phyloP scores from a whole-genome alignment of 2,888 invertebrate genomes.

The Diachrysia chrysitis region DNA sequence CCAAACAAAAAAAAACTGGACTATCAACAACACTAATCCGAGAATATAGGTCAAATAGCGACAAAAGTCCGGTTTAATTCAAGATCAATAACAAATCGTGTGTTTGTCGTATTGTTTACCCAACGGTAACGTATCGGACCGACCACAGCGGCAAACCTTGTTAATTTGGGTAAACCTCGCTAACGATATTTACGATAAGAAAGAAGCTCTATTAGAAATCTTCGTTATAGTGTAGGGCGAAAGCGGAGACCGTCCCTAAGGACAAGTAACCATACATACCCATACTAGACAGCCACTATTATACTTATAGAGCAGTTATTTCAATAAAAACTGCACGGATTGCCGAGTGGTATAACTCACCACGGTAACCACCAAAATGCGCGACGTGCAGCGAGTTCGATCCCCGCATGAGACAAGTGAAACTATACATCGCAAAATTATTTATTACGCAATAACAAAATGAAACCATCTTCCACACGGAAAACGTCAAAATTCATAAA shows the following conservation, averaged over 20 bases:
- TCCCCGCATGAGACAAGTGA: too few species aligned
- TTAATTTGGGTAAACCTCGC: not conserved
- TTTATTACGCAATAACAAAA: too few species aligned
- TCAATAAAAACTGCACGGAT: too few species aligned
- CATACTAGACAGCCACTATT: too few species aligned
- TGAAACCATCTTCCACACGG: too few species aligned
- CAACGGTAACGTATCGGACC: not conserved
- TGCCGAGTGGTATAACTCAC: too few species aligned
- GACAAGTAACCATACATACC: not conserved
- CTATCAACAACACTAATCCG: not conserved
- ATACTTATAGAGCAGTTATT: too few species aligned
- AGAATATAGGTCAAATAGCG: not conserved
- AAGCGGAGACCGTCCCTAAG: not conserved
- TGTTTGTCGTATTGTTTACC: not conserved
- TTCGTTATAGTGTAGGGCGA: not conserved
- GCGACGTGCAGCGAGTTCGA: too few species aligned
- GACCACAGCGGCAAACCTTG: not conserved
- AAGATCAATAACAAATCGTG: conserved; percentile 4
- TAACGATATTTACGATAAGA: not conserved
- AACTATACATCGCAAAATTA: too few species aligned
- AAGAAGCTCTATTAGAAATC: not conserved
- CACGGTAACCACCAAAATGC: too few species aligned
- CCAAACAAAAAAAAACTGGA: not conserved
- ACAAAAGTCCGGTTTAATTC: not conserved
- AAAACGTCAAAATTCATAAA: too few species aligned